Evolutionary conservation across 1,140 invertebrate species (phyloP).

Genomic region (Camponotus pennsylvanicus): DNA sequence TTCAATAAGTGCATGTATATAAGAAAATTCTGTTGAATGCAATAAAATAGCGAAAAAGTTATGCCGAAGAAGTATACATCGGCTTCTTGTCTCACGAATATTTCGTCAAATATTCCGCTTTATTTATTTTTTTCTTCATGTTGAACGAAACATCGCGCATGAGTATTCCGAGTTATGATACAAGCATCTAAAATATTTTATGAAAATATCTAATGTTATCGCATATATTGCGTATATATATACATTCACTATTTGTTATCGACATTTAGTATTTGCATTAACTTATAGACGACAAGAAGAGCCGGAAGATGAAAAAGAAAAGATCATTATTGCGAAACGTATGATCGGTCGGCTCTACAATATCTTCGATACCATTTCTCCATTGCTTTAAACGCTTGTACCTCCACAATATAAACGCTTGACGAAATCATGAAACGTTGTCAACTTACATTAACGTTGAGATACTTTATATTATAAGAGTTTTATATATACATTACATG

Average conservation of each 20-base stretch:
- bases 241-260: constrained; percentile 35
- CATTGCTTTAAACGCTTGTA: constrained; percentile 63
- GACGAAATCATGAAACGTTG: constrained; percentile 48
- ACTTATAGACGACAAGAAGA: constrained; percentile 17
- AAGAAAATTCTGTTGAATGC: constrained; percentile 20
- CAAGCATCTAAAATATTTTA: constrained; percentile 50
- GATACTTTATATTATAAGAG: constrained; percentile 2
- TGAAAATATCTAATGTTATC: constrained; percentile 47
- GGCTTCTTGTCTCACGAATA: constrained; percentile 2
- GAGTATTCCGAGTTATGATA: constrained; percentile 51
- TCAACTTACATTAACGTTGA: constrained; percentile 49
- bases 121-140: too few species aligned
- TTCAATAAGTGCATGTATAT: constrained; percentile 14
- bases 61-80: constrained; percentile 4
- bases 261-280: constrained; percentile 7
- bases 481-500: not conserved
- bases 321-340: too few species aligned
- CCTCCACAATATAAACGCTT: constrained; percentile 43
- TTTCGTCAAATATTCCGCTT: not conserved
- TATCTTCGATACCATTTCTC: not conserved
- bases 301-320: not conserved
- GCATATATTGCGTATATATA: constrained; percentile 27
- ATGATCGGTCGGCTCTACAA: not conserved
- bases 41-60: constrained; percentile 13
- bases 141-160: constrained; percentile 20